phyloP scores from a whole-genome alignment of 2,888 invertebrate genomes.

The Andricus curvator region DNA sequence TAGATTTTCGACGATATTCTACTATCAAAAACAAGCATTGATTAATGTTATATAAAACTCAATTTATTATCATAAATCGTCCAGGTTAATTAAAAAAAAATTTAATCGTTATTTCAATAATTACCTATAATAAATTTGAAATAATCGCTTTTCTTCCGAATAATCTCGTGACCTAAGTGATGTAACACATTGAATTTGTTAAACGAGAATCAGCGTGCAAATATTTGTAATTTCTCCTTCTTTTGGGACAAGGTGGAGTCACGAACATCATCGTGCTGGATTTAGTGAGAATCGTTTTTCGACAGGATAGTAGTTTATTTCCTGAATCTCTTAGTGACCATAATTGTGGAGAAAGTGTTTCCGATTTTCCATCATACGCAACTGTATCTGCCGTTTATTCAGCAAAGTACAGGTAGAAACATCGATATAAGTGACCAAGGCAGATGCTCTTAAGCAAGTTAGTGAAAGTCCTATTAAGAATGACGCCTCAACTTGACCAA shows the following conservation, averaged over 20 bases:
- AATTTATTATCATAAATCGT: neutral
- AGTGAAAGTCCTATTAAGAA: slow-evolving; percentile 69
- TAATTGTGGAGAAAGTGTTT: slow-evolving; percentile 72
- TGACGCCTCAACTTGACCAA: slow-evolving; percentile 11
- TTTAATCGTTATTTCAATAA: neutral
- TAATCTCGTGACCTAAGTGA: neutral
- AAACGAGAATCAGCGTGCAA: neutral
- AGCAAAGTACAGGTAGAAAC: slow-evolving; percentile 49
- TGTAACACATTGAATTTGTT: neutral
- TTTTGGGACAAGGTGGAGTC: neutral
- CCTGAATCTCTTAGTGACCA: slow-evolving; percentile 57
- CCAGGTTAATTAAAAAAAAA: neutral
- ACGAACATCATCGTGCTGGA: slow-evolving; percentile 28
- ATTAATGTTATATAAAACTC: neutral
- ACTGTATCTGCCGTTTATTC: slow-evolving; percentile 52
- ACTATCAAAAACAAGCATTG: neutral
- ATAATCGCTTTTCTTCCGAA: neutral
- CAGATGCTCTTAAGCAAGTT: slow-evolving; percentile 65
- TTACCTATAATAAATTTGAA: neutral
- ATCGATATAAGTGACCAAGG: slow-evolving; percentile 53
- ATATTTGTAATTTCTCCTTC: neutral
- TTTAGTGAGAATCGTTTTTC: slow-evolving; percentile 44
- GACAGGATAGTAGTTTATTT: slow-evolving; percentile 54
- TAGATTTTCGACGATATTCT: neutral
- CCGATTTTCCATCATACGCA: slow-evolving; percentile 62